A percentile compares a stretch with the other conserved stretches of the same genome.
These are phyloP conservation scores for Glossophaga mutica DNA, from an alignment of 2,797 vertebrate species.

Conservation along the genomic window DNA sequence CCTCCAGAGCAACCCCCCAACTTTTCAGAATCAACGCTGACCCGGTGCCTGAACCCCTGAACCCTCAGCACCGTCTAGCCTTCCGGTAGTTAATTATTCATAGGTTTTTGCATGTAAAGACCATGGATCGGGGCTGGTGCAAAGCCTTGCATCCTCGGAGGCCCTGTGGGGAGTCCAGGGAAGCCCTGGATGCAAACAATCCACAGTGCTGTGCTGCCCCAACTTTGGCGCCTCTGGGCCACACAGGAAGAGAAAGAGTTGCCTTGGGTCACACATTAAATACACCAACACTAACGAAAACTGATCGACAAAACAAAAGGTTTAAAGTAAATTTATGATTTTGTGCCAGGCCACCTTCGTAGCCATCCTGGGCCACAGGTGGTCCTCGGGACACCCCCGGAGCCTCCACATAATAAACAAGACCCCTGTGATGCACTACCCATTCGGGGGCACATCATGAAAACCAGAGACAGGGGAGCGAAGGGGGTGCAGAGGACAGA, in stretches of 20 bases:
- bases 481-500: neutral
- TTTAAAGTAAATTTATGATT: no score
- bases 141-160: neutral
- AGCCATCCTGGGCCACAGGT: no score
- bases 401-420: neutral
- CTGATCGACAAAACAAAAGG: no score
- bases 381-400: no score
- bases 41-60: neutral
- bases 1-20: neutral
- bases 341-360: no score
- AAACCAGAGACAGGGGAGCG: neutral
- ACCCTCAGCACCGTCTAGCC: neutral
- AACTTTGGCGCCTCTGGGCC: no score
- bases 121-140: neutral
- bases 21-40: neutral
- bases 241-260: no score
- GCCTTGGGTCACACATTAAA: no score
- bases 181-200: neutral
- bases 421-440: neutral
- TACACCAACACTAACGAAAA: no score
- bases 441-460: neutral
- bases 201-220: no score
- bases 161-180: neutral
- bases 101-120: neutral
- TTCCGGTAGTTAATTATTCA: neutral